Evolutionary conservation across 2,888 invertebrate genomes (phyloP).

Genomic region (Nomada flava): DNA sequence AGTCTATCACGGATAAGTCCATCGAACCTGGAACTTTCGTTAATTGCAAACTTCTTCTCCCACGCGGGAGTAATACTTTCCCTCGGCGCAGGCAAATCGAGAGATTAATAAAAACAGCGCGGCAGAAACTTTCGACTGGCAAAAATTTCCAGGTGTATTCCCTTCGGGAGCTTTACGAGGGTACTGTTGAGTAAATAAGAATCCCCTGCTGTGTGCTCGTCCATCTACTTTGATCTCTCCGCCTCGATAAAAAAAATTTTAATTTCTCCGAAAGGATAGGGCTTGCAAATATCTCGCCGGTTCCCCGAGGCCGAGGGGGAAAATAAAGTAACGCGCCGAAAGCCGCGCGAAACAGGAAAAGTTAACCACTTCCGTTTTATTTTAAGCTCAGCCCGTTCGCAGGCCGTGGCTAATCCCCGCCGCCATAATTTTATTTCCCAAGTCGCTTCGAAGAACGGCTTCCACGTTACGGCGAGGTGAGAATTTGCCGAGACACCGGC

Average conservation of each 20-base stretch:
- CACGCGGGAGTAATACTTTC: slow-evolving; percentile 15
- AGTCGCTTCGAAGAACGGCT: neutral
- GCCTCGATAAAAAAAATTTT: slow-evolving; percentile 27
- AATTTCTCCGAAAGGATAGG: slow-evolving; percentile 28
- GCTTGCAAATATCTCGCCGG: slow-evolving; percentile 21
- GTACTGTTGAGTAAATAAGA: slow-evolving; percentile 50
- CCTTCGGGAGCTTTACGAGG: slow-evolving; percentile 15
- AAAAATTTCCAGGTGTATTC: slow-evolving; percentile 13
- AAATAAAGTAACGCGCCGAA: neutral
- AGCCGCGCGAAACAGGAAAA: slow-evolving; percentile 22
- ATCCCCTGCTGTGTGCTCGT: neutral
- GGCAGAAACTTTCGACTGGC: slow-evolving; percentile 28
- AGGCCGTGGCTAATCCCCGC: slow-evolving; percentile 32
- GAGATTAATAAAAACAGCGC: slow-evolving; percentile 47
- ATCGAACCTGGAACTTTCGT: neutral
- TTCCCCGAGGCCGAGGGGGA: neutral
- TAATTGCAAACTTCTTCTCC: slow-evolving; percentile 8
- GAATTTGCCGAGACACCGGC: neutral
- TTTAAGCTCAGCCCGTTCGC: slow-evolving; percentile 14
- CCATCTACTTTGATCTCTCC: slow-evolving; percentile 2
- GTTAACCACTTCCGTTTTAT: slow-evolving; percentile 42
- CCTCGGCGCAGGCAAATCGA: slow-evolving; percentile 1
- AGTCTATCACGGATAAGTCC: neutral
- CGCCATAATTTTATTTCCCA: slow-evolving; percentile 37
- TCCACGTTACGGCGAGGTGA: neutral